Conservation (phyloP, 1,140 invertebrate genomes). For the Pogonomyrmex barbatus region DNA sequence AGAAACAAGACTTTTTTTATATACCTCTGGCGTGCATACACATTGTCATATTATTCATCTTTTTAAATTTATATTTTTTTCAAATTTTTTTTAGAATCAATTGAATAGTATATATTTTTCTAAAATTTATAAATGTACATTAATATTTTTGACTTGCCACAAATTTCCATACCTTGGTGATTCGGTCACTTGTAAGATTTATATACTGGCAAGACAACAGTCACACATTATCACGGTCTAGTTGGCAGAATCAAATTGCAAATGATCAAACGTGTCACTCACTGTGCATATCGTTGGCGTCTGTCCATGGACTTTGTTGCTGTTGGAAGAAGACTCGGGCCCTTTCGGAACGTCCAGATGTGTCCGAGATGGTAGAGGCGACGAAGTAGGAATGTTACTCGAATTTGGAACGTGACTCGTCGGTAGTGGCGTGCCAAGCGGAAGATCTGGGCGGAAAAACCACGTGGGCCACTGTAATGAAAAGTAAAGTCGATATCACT, state of each 20-base stretch:
- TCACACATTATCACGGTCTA: slow-evolving; percentile 45
- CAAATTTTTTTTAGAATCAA: neutral
- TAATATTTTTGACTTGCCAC: neutral
- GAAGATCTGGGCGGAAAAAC: slow-evolving; percentile 81
- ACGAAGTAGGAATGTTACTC: slow-evolving; percentile 71
- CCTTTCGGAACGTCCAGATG: slow-evolving; percentile 76
- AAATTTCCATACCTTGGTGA: slow-evolving; percentile 28
- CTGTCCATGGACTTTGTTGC: slow-evolving; percentile 82
- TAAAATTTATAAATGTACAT: neutral
- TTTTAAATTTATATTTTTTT: neutral
- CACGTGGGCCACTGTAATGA: slow-evolving; percentile 82
- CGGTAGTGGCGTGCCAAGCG: slow-evolving; percentile 67
- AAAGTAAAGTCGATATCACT: slow-evolving; percentile 5
- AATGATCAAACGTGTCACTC: slow-evolving; percentile 71
- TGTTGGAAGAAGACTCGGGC: slow-evolving; percentile 72
- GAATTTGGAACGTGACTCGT: slow-evolving; percentile 72
- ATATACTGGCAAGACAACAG: slow-evolving; percentile 14
- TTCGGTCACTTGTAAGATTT: slow-evolving; percentile 16
- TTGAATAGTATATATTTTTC: neutral
- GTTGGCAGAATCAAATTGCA: slow-evolving; percentile 41
- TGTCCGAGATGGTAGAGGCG: slow-evolving; percentile 72
- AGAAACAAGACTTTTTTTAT: neutral
- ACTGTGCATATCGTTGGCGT: slow-evolving; percentile 84
- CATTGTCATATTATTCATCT: neutral
- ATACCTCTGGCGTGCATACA: neutral